Evolutionary conservation across 2,113 vertebrate genomes (phyloP), one percentile per base, ranked within the genome.

Genomic region (Anguilla rostrata): DNA sequence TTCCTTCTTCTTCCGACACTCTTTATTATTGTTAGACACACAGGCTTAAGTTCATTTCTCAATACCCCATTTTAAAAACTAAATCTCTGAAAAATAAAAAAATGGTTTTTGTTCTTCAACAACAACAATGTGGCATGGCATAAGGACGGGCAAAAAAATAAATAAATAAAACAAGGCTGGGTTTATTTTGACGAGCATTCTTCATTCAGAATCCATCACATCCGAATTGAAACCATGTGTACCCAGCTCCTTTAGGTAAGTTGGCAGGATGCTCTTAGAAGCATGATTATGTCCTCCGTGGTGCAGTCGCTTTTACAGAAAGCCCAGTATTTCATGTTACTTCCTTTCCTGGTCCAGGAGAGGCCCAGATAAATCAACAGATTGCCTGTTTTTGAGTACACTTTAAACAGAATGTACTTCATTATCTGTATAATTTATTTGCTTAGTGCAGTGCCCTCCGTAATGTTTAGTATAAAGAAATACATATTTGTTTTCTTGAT

Each of bases 101-200:
- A 39, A 86, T 0, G 53, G 0, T 91, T 90, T 94, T 94, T 94
- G 90, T 91, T 93, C 93, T 94, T 92, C 88, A 18, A 86, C 87
- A 94, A 92, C 89, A 18, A 86, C 87, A 84, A 34, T 34, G 43
- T 8, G 43, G 89, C 92, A 87, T 84, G 87, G 63, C 78, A 78
- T 83, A 83, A 16, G 46, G 78, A 12, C 57, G 71, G 60, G 71
- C 57, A 29, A 40, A 78, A 41, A 71, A 83, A 86, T 83, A 29
- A 40, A 78, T 41, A 71, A 83, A 86, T 83, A 49, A 39, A 49
- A 63, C 22, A 87, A 56, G 82, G 71, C 56, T 78, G 79, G 66
- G 91, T 92, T 92, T 87, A 84, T 92, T 93, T 89, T 87, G 86
- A 92, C 43, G 87, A 78, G 84, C 89, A 83, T 89, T 91, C 84